Percentiles rank a stretch among this genome's conserved stretches.
Evolutionary conservation across 2,113 vertebrate species (phyloP).

Genomic region (Hylia prasina): DNA sequence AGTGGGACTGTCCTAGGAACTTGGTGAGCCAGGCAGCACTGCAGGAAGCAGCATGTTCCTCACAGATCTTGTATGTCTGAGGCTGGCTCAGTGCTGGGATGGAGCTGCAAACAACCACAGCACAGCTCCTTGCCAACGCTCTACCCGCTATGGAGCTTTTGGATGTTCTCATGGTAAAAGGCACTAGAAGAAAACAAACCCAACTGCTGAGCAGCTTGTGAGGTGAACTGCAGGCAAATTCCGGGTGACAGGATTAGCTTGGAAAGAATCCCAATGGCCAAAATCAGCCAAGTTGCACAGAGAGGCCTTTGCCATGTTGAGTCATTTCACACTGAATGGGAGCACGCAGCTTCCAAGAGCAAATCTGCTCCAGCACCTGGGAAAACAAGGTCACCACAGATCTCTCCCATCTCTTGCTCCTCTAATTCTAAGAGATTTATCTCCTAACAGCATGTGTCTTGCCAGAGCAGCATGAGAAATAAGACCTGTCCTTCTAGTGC

Average conservation of each 20-base stretch:
- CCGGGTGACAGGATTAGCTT: background rate
- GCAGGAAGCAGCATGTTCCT: background rate
- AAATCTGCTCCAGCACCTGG: background rate
- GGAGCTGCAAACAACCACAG: too few species aligned
- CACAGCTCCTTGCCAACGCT: fast-evolving
- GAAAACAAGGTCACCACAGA: background rate
- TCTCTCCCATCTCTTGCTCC: background rate
- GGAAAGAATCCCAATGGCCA: background rate
- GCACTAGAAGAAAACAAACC: background rate
- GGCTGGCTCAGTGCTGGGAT: fast-evolving
- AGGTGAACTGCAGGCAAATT: background rate
- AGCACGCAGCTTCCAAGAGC: fast-evolving
- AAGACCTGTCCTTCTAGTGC: background rate
- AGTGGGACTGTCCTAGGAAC: background rate
- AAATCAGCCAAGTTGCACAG: background rate
- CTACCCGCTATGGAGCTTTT: background rate
- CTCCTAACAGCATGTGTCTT: background rate
- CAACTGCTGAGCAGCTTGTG: background rate
- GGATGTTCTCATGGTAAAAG: background rate
- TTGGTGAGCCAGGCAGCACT: fast-evolving
- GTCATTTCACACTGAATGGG: background rate
- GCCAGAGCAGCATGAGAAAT: background rate
- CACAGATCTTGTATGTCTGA: fast-evolving
- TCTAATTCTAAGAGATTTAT: background rate
- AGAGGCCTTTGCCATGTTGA: fast-evolving